A percentile compares a stretch with the other conserved stretches of the same genome.
Evolutionary conservation across 2,888 invertebrate species (phyloP).

Genomic region (Tipula confusa): DNA sequence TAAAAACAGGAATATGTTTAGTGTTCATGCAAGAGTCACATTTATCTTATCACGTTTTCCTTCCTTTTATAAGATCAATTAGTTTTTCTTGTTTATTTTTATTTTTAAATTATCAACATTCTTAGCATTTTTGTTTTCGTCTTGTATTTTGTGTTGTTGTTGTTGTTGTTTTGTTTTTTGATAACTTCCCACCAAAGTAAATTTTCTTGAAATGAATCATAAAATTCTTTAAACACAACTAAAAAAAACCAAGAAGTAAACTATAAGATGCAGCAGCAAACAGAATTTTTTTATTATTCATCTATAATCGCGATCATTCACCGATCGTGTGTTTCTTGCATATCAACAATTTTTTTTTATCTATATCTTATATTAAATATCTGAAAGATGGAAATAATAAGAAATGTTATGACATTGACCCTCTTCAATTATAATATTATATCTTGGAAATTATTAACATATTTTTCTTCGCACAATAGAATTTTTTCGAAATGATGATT

Average conservation of each 20-base stretch:
- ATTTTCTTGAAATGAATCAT: not conserved
- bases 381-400: not conserved
- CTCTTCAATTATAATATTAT: not conserved
- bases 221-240: not conserved
- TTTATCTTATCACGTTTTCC: not conserved
- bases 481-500: too few species aligned
- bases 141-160: too few species aligned
- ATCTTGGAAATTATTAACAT: not conserved
- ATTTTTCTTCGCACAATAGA: not conserved
- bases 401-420: conserved; percentile 7
- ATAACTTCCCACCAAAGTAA: not conserved
- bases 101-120: not conserved
- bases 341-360: conserved; percentile 3
- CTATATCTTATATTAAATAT: not conserved
- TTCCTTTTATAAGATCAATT: not conserved
- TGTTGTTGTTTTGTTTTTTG: not conserved
- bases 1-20: too few species aligned
- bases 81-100: not conserved
- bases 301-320: conserved; percentile 3
- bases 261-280: not conserved
- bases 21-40: not conserved
- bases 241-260: not conserved
- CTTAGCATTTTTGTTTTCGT: not conserved
- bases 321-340: conserved; percentile 12
- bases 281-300: not conserved